A percentile compares a stretch with the other conserved stretches of the same genome.
These are phyloP conservation scores for Nesometra sesokonis DNA, from an alignment of 35 echinoderm and acorn worm genomes.

Conservation along the genomic window DNA sequence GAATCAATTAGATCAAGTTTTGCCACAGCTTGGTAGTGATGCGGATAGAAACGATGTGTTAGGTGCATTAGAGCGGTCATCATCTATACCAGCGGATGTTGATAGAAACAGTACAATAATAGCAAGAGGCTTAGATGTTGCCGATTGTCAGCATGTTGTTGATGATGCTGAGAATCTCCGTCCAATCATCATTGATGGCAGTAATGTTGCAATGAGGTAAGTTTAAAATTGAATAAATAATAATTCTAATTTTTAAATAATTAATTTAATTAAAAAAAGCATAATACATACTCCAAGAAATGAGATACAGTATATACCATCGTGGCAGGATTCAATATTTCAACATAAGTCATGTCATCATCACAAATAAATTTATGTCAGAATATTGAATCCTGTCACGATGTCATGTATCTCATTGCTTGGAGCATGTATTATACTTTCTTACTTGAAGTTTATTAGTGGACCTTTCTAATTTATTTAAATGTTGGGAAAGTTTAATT, in stretches of 20 bases:
- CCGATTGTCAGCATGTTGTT: slow-evolving; percentile 1
- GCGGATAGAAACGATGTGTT: slow-evolving; percentile 40
- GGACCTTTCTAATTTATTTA: no score
- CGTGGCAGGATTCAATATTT: no score
- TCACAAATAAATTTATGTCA: no score
- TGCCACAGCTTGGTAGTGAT: slow-evolving; percentile 39
- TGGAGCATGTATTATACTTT: no score
- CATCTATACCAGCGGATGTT: neutral
- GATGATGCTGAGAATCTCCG: slow-evolving; percentile 54
- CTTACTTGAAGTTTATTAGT: no score
- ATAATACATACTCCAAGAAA: no score
- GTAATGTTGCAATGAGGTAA: slow-evolving; percentile 98
- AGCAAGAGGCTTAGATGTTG: neutral
- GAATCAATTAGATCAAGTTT: slow-evolving; percentile 29
- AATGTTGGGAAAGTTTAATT: neutral
- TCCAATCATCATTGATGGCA: slow-evolving; percentile 96
- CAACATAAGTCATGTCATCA: no score
- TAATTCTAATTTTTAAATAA: no score
- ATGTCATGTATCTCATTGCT: no score
- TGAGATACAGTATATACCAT: no score
- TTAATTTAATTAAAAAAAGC: no score
- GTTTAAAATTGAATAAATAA: neutral
- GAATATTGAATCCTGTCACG: no score
- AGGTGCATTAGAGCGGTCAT: slow-evolving; percentile 16
- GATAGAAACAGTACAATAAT: neutral